Base-by-base conservation (phyloP, 2,888 invertebrate genomes). In the Phasia obesa region DNA sequence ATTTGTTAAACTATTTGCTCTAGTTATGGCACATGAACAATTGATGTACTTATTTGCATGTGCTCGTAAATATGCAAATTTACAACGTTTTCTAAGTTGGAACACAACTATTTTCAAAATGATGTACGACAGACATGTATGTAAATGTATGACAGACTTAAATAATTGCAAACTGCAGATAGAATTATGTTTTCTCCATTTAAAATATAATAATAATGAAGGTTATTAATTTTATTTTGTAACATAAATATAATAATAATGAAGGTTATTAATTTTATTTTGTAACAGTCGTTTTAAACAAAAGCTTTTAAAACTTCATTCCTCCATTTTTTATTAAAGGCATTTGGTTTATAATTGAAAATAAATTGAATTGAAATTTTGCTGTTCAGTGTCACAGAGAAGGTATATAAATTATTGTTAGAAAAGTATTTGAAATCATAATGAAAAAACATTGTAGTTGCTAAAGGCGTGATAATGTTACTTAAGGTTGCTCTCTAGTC, bases 41-140 rank as follows among this genome's bases (percentile, higher is more conserved):
- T 27, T 9, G 19, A 21, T 35, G 21, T 13, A 19, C 9, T 25
- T 67, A 42, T 67, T 31, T 38, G 23, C 53, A 67, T 38, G 38
- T 5, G 15, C 42, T 42, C 17, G 15, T 51, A 17, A 53, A 25
- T 35, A 53, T 67, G 38, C n/a, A 53, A 51, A 67, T 25, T 53
- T 25, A 38, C 19, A 23, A 17, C 38, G 4, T 51, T 53, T 35
- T 38, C n/a, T 17, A 23, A 2, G n/a, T 17, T n/a, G 17, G 25
- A 23, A 23, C n/a, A 17, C 25, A 38, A 47, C 17, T 19, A 47
- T 38, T 51, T 21, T n/a, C 2, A 21, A 51, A 38, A 17, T 42
- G 4, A 23, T 2, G 17, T 35, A 21, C 0, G 21, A 13, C 11
- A n/a, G n/a, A n/a, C n/a, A n/a, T n/a, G n/a, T n/a, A n/a, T n/a